These are phyloP conservation scores for Merops nubicus DNA, from an alignment of 2,113 vertebrate genomes.

Conservation along the genomic window DNA sequence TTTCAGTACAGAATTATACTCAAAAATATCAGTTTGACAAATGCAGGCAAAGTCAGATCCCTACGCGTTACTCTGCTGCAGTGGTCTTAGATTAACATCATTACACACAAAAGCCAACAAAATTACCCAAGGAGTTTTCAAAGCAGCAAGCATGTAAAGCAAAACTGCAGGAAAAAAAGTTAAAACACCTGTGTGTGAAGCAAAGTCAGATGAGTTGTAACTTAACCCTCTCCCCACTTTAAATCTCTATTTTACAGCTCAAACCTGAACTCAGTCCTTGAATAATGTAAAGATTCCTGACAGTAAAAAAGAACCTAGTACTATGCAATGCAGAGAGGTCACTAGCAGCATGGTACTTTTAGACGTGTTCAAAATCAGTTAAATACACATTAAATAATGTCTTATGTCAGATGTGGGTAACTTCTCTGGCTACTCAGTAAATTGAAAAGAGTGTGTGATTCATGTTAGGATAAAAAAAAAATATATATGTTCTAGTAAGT, in stretches of 20 bases:
- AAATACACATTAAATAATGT: neutral
- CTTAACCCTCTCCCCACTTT: neutral
- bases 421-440: neutral
- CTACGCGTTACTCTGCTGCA: neutral
- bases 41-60: neutral
- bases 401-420: neutral
- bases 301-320: neutral
- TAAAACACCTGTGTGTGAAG: neutral
- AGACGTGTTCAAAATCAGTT: neutral
- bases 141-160: neutral
- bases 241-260: neutral
- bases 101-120: neutral
- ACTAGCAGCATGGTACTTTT: neutral
- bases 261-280: neutral
- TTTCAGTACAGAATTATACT: neutral
- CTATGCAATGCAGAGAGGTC: neutral
- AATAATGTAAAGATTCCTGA: neutral
- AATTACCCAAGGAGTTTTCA: neutral
- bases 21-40: neutral
- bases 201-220: neutral
- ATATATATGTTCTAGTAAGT: neutral
- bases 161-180: neutral
- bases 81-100: neutral
- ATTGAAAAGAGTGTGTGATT: neutral
- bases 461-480: neutral